These are phyloP conservation scores for Zalophus californianus DNA, from an alignment of 2,797 vertebrate genomes.

Conservation along the genomic window DNA sequence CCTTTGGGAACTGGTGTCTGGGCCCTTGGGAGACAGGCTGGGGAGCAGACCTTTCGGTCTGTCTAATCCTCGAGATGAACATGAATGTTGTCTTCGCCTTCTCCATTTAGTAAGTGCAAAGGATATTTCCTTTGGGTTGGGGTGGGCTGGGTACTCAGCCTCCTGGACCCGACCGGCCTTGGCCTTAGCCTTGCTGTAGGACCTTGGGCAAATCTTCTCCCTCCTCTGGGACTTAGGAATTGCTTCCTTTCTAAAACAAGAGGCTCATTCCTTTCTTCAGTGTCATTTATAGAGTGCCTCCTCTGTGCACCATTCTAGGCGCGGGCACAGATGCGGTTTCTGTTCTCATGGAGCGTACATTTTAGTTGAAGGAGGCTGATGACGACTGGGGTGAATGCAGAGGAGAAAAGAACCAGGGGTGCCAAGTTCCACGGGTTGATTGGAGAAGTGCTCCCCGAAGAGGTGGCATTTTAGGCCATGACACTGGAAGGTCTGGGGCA, in stretches of 20 bases:
- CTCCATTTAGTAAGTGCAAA: not conserved
- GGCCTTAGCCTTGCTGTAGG: not conserved
- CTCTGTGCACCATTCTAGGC: not conserved
- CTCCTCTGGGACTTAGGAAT: not conserved
- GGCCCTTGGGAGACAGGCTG: not conserved
- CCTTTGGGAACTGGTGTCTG: not conserved
- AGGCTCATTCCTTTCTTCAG: not conserved
- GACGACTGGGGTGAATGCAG: not conserved
- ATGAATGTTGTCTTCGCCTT: not conserved
- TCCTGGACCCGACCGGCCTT: not conserved
- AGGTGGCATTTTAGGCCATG: not conserved
- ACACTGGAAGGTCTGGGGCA: not conserved
- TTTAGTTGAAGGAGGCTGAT: not conserved
- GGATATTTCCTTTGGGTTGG: not conserved
- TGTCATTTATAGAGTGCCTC: not conserved
- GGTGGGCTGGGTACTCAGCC: not conserved
- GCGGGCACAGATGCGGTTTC: not conserved
- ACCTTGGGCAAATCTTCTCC: not conserved
- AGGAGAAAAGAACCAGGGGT: not conserved
- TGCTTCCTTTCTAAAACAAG: not conserved
- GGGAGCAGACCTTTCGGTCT: not conserved
- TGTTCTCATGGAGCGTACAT: rapidly evolving
- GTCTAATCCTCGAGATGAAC: not conserved
- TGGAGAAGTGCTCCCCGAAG: not conserved
- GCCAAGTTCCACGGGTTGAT: not conserved